Percentiles rank a stretch among this genome's conserved stretches.
These are phyloP conservation scores for Thryonomys swinderianus DNA, from an alignment of 2,113 vertebrate genomes.

Conservation along the genomic window DNA sequence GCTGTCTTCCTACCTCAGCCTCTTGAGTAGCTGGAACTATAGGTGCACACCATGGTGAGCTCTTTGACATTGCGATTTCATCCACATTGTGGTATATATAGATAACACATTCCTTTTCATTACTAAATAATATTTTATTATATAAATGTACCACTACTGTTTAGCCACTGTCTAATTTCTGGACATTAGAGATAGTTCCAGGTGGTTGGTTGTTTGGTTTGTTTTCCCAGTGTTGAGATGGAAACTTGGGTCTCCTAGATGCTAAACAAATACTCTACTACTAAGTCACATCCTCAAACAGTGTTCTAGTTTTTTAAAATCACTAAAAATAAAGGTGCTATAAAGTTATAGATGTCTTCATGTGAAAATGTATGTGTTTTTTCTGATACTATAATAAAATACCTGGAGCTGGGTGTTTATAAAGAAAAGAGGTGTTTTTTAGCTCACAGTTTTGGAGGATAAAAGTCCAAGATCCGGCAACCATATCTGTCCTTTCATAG, in stretches of 20 bases:
- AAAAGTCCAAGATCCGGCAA: neutral
- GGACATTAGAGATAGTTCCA: neutral
- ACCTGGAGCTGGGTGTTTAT: neutral
- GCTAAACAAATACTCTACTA: neutral
- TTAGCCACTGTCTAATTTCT: neutral
- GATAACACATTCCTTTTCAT: neutral
- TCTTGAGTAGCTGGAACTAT: neutral
- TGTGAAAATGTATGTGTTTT: neutral
- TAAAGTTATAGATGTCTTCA: neutral
- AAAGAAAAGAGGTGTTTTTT: neutral
- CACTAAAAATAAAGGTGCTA: neutral
- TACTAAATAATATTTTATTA: neutral
- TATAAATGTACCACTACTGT: neutral
- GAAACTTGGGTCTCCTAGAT: neutral
- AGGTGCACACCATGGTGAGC: neutral
- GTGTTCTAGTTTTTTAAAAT: neutral
- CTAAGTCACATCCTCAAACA: neutral
- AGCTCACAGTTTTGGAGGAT: neutral
- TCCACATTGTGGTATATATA: neutral
- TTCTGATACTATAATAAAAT: neutral
- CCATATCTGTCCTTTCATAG: neutral
- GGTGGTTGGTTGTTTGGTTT: neutral
- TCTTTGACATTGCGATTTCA: neutral
- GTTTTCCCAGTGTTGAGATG: neutral
- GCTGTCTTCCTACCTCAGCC: neutral